A percentile compares a stretch with the other conserved stretches of the same genome.
Evolutionary conservation across 2,113 vertebrate genomes (phyloP).

Genomic region (Parus major): DNA sequence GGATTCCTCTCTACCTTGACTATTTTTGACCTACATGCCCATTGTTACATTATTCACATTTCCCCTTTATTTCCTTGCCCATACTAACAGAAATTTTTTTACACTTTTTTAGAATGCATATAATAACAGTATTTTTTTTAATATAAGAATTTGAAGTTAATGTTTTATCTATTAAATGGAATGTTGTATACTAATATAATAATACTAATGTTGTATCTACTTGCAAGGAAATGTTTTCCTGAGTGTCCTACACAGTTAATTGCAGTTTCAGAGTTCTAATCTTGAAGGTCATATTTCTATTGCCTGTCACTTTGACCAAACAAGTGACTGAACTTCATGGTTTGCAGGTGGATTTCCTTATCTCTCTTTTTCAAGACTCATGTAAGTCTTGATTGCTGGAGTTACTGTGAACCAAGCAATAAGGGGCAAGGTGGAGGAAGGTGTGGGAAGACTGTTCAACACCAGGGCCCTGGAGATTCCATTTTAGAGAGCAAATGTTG

Average conservation of each 20-base stretch:
- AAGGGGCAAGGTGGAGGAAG: neutral
- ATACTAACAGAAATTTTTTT: neutral
- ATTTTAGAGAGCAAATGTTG: neutral
- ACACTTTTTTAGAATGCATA: neutral
- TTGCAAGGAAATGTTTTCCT: neutral
- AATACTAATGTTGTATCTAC: neutral
- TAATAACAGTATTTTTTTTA: neutral
- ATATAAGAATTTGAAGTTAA: neutral
- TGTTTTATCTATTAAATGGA: neutral
- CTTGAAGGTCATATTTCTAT: constrained; percentile 38
- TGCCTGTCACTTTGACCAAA: constrained; percentile 16
- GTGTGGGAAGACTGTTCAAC: neutral
- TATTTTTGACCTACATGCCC: neutral
- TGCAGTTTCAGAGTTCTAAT: neutral
- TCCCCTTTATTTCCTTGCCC: neutral
- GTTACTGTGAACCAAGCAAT: neutral
- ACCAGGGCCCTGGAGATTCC: neutral
- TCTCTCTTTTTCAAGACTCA: constrained; percentile 25
- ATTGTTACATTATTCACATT: neutral
- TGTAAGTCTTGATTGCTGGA: neutral
- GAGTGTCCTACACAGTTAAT: neutral
- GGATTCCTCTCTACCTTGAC: neutral
- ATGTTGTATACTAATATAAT: no score
- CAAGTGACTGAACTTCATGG: constrained; percentile 45
- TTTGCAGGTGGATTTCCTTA: constrained; percentile 56